A percentile compares a stretch with the other conserved stretches of the same genome.
Evolutionary conservation across 1,140 invertebrate genomes (phyloP).

Genomic region (Scaptodrosophila lebanonensis): DNA sequence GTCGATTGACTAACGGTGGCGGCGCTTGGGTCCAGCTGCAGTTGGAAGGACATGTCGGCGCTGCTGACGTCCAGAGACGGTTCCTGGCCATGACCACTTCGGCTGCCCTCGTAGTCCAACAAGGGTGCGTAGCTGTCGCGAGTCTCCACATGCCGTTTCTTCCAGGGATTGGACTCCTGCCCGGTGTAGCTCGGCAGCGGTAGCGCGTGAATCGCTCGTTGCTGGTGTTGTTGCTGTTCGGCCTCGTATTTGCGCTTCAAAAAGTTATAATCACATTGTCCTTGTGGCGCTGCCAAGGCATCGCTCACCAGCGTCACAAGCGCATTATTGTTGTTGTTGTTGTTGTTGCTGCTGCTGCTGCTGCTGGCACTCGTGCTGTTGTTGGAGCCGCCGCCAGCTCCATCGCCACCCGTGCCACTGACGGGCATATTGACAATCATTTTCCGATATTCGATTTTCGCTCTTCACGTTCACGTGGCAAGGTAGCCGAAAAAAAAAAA

Average conservation of each 20-base stretch:
- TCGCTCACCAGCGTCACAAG: no score
- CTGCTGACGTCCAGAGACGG: neutral
- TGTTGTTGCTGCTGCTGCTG: slow-evolving; percentile 6
- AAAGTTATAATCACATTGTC: slow-evolving; percentile 47
- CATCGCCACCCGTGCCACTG: slow-evolving; percentile 33
- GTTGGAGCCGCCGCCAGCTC: slow-evolving; percentile 4
- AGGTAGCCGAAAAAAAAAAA: slow-evolving; percentile 21
- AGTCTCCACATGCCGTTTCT: slow-evolving; percentile 47
- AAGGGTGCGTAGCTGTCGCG: neutral
- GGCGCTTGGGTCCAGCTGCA: slow-evolving; percentile 42
- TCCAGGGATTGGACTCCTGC: slow-evolving; percentile 50
- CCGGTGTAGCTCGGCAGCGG: slow-evolving; percentile 27
- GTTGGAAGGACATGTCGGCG: slow-evolving; percentile 48
- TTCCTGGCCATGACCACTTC: neutral
- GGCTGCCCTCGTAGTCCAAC: slow-evolving; percentile 39
- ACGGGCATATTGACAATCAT: slow-evolving; percentile 69
- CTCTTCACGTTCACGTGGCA: slow-evolving; percentile 15
- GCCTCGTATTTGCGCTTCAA: slow-evolving; percentile 55
- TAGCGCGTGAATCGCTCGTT: slow-evolving; percentile 12
- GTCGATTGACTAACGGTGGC: neutral
- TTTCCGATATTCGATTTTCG: neutral
- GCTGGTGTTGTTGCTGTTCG: slow-evolving; percentile 10
- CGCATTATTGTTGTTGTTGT: slow-evolving; percentile 12
- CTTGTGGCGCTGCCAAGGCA: no score
- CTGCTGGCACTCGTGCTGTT: neutral